Evolutionary conservation across 1,140 invertebrate genomes (phyloP).

Genomic region (Aporrectodea caliginosa): DNA sequence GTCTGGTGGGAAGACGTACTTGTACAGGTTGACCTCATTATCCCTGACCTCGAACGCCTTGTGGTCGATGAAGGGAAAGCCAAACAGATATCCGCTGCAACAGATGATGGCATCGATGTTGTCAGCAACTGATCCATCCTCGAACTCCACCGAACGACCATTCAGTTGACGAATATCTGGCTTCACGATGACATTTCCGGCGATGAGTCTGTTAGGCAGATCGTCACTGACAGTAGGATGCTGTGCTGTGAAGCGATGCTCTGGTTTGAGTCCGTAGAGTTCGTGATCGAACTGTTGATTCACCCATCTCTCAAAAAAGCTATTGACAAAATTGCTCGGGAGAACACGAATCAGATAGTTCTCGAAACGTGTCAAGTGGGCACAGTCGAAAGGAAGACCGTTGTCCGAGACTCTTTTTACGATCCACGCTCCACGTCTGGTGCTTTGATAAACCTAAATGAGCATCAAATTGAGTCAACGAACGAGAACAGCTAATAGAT

Average conservation of each 20-base stretch:
- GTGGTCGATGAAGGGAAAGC: conserved; percentile 46
- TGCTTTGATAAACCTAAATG: background rate
- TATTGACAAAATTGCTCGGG: conserved; percentile 1
- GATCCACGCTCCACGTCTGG: background rate
- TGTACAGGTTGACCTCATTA: conserved; percentile 35
- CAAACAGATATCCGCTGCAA: conserved; percentile 48
- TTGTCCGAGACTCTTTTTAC: conserved; percentile 16
- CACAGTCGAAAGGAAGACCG: conserved; percentile 45
- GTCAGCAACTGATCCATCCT: conserved; percentile 47
- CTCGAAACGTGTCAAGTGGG: conserved; percentile 31
- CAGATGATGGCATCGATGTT: conserved; percentile 45
- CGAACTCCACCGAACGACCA: conserved; percentile 50
- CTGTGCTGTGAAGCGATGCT: conserved; percentile 54
- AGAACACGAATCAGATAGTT: conserved; percentile 30
- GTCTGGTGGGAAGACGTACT: background rate
- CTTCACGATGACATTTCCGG: conserved; percentile 55
- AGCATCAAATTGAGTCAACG: too few relatives aligned
- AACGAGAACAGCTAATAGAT: too few relatives aligned
- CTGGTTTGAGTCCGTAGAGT: conserved; percentile 56
- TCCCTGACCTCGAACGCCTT: conserved; percentile 43
- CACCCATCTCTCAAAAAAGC: conserved; percentile 19
- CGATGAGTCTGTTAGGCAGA: conserved; percentile 57
- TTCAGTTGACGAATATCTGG: conserved; percentile 49
- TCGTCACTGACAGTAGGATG: conserved; percentile 63
- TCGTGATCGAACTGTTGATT: conserved; percentile 57